phyloP scores from a whole-genome alignment of 2,113 vertebrate species.

The Thunnus thynnus region DNA sequence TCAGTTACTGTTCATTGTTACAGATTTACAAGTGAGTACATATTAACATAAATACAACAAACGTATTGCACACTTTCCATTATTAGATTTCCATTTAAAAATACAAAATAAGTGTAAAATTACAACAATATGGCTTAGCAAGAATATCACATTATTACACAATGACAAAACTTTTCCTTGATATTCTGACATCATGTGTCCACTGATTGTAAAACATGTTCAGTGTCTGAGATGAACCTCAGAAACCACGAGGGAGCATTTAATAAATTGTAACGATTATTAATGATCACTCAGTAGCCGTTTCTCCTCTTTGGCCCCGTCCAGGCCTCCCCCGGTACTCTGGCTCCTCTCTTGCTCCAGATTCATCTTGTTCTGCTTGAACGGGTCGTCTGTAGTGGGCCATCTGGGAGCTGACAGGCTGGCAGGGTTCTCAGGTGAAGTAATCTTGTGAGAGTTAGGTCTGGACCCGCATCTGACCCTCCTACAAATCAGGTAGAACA shows the following conservation, averaged over 20 bases:
- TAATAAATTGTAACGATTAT: not conserved
- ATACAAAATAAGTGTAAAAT: slow-evolving; percentile 31
- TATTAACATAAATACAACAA: slow-evolving; percentile 55
- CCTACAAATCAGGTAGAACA: slow-evolving; percentile 84
- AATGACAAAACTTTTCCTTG: not conserved
- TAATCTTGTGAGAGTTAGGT: slow-evolving; percentile 7
- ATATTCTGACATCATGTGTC: not conserved
- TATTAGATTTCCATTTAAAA: slow-evolving; percentile 29
- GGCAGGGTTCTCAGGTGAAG: slow-evolving; percentile 47
- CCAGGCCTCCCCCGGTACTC: slow-evolving; percentile 74
- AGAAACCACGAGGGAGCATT: too few species aligned
- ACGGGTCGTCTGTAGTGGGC: slow-evolving; percentile 16
- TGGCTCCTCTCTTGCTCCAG: slow-evolving; percentile 71
- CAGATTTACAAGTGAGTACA: not conserved
- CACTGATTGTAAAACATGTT: not conserved
- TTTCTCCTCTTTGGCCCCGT: slow-evolving; percentile 82
- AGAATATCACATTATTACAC: not conserved
- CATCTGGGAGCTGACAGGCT: slow-evolving; percentile 40
- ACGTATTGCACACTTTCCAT: slow-evolving; percentile 51
- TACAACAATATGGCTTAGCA: not conserved
- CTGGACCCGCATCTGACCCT: slow-evolving; percentile 62
- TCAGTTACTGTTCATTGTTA: not conserved
- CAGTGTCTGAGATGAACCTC: not conserved
- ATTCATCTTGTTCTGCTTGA: slow-evolving; percentile 82
- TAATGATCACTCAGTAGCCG: slow-evolving; percentile 65